Conservation (phyloP, 53 echinoderm and acorn worm genomes). For the Zoroaster sp. region DNA sequence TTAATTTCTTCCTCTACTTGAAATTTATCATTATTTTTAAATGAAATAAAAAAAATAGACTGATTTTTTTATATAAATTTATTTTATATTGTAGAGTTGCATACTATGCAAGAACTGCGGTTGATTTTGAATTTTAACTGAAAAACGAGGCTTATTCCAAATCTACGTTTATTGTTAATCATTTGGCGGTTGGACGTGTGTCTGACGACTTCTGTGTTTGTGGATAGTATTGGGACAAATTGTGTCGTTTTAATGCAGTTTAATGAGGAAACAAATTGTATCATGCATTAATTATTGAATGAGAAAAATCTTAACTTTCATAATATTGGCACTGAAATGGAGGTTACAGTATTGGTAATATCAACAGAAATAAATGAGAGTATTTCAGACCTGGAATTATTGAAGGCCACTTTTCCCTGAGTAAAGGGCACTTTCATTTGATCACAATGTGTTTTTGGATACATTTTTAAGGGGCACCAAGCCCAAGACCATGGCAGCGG, state of each 20-base stretch:
- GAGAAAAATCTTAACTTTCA: not conserved
- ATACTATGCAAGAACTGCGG: not conserved
- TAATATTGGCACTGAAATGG: too few species aligned
- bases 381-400: too few species aligned
- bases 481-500: too few species aligned
- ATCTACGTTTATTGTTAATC: not conserved
- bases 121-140: not conserved
- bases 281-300: not conserved
- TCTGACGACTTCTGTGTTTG: not conserved
- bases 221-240: not conserved
- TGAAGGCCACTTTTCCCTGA: too few species aligned
- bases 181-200: not conserved
- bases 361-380: too few species aligned
- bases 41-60: not conserved
- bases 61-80: not conserved
- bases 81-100: not conserved
- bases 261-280: not conserved
- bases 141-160: not conserved
- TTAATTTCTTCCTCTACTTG: not conserved
- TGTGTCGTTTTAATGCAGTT: not conserved
- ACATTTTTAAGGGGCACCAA: too few species aligned
- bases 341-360: too few species aligned
- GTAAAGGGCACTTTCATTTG: too few species aligned
- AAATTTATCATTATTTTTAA: not conserved
- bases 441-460: too few species aligned